These are phyloP conservation scores for Laticauda colubrina DNA, from an alignment of 2,113 vertebrate genomes.

Conservation along the genomic window DNA sequence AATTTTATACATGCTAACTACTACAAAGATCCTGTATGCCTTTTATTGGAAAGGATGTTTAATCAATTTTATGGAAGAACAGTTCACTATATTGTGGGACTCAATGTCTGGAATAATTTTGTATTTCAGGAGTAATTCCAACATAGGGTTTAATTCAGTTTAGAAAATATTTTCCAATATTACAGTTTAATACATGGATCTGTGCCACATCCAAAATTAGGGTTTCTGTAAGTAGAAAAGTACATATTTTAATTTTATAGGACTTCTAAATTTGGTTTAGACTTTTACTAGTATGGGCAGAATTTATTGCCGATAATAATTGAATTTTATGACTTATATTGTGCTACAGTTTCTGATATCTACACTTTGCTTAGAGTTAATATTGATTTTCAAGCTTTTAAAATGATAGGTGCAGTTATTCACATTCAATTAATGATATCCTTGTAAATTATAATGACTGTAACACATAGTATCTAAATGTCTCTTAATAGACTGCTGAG, in stretches of 20 bases:
- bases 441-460: background rate
- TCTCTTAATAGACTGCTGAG: background rate
- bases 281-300: background rate
- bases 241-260: background rate
- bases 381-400: background rate
- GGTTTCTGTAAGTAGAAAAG: background rate
- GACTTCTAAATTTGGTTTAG: background rate
- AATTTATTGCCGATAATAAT: background rate
- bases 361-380: background rate
- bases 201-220: background rate
- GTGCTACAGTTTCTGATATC: background rate
- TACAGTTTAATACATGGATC: background rate
- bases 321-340: background rate
- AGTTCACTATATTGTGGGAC: background rate
- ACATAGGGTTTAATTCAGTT: background rate
- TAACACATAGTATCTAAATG: background rate
- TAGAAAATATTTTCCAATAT: background rate
- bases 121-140: background rate
- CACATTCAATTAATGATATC: background rate
- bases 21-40: background rate
- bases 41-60: background rate
- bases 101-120: background rate
- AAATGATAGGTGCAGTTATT: background rate
- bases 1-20: background rate
- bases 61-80: background rate